These are phyloP conservation scores for Rhysida immarginata DNA, from an alignment of 1,140 invertebrate genomes.

Conservation along the genomic window DNA sequence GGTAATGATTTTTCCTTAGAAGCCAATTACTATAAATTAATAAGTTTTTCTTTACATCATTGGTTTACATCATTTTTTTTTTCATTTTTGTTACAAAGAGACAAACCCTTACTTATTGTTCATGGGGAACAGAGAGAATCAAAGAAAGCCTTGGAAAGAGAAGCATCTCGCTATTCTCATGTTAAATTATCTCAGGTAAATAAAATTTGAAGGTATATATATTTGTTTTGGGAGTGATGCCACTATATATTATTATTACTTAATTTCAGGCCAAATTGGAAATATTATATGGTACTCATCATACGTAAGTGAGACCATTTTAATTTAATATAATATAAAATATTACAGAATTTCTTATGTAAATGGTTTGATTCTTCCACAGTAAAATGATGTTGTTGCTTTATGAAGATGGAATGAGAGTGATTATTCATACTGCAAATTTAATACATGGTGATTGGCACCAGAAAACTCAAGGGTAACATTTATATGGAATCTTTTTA, in stretches of 20 bases:
- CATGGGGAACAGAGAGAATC: slow-evolving; percentile 51
- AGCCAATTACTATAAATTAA: too few species aligned
- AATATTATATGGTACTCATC: slow-evolving; percentile 72
- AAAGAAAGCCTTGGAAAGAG: slow-evolving; percentile 22
- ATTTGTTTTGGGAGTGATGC: too few species aligned
- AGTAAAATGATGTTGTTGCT: slow-evolving; percentile 80
- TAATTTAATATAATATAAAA: not conserved
- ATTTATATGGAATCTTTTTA: too few species aligned
- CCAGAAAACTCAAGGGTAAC: slow-evolving; percentile 79
- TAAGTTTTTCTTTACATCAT: not conserved
- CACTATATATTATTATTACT: too few species aligned
- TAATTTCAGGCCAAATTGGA: slow-evolving; percentile 44
- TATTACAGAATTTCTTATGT: slow-evolving; percentile 5
- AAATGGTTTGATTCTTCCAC: slow-evolving; percentile 23
- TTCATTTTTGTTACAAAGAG: slow-evolving; percentile 36
- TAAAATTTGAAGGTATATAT: too few species aligned
- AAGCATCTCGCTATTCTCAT: slow-evolving; percentile 22
- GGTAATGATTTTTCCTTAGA: slow-evolving; percentile 2
- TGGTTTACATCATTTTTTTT: not conserved
- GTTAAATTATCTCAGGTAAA: slow-evolving; percentile 27
- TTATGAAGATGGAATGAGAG: slow-evolving; percentile 64
- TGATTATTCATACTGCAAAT: slow-evolving; percentile 86
- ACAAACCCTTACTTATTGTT: slow-evolving; percentile 56
- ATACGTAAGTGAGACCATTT: slow-evolving; percentile 44
- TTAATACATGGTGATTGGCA: slow-evolving; percentile 80